Evolutionary conservation across 1,140 invertebrate genomes (phyloP).

Genomic region (Pinna nobilis): DNA sequence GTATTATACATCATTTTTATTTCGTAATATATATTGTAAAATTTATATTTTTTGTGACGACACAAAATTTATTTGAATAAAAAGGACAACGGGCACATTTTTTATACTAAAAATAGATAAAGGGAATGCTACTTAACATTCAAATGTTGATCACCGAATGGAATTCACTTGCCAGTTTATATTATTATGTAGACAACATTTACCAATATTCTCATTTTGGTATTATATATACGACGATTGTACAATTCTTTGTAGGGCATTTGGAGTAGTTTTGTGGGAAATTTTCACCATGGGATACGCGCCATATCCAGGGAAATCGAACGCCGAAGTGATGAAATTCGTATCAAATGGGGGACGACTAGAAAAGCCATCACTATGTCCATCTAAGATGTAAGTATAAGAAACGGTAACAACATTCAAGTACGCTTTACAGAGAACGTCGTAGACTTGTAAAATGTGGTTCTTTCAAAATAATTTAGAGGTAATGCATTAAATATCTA

Average conservation of each 20-base stretch:
- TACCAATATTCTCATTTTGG: no score
- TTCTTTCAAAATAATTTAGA: neutral
- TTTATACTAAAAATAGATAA: no score
- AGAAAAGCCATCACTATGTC: conserved; percentile 86
- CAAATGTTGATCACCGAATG: no score
- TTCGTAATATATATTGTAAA: neutral
- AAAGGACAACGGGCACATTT: no score
- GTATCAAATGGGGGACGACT: conserved; percentile 91
- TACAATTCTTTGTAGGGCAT: conserved; percentile 81
- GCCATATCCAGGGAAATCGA: conserved; percentile 95
- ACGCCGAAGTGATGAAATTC: conserved; percentile 96
- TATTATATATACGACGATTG: neutral
- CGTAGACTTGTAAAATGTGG: no score
- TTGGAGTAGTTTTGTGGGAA: conserved; percentile 96
- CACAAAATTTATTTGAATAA: no score
- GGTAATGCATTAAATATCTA: neutral
- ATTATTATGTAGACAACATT: no score
- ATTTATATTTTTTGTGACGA: no score
- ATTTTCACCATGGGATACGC: conserved; percentile 93
- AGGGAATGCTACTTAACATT: no score
- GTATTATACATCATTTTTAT: neutral
- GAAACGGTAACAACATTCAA: no score
- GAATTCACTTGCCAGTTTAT: no score
- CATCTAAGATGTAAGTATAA: conserved; percentile 82
- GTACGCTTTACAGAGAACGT: no score